Evolutionary conservation across 2,113 vertebrate genomes (phyloP).

Genomic region (Eidolon helvum): DNA sequence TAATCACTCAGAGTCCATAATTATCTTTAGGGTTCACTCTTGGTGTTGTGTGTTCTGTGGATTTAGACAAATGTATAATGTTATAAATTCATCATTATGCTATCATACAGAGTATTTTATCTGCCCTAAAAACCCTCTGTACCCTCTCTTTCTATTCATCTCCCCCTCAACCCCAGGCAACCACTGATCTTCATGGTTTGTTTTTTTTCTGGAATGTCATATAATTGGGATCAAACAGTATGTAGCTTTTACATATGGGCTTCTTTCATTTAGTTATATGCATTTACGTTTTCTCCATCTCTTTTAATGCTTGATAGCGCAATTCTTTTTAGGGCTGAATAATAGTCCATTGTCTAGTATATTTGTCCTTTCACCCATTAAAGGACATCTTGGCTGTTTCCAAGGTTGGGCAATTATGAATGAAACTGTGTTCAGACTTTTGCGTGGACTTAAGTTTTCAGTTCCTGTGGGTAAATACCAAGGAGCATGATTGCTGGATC

Average conservation of each 20-base stretch:
- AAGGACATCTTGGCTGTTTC: not conserved
- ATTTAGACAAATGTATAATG: not conserved
- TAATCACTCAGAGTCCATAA: not conserved
- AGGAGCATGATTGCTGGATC: not conserved
- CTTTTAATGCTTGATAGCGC: not conserved
- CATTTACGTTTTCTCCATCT: not conserved
- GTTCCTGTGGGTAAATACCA: not conserved
- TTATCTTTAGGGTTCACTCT: not conserved
- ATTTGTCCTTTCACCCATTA: not conserved
- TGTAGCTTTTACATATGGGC: not conserved
- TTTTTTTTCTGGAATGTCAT: not conserved
- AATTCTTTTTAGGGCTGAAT: not conserved
- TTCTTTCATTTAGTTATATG: not conserved
- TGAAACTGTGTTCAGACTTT: not conserved
- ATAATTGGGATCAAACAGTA: not conserved
- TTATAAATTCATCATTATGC: not conserved
- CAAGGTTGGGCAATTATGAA: not conserved
- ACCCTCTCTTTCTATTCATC: not conserved
- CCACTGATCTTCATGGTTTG: not conserved
- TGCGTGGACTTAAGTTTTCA: not conserved
- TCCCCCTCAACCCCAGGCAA: not conserved
- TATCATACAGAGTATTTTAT: not conserved
- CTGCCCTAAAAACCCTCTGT: not conserved
- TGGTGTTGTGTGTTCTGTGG: not conserved
- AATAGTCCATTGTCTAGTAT: not conserved